These are phyloP conservation scores for Oscheius sp. DNA, from an alignment of 2,888 invertebrate genomes.

Conservation along the genomic window DNA sequence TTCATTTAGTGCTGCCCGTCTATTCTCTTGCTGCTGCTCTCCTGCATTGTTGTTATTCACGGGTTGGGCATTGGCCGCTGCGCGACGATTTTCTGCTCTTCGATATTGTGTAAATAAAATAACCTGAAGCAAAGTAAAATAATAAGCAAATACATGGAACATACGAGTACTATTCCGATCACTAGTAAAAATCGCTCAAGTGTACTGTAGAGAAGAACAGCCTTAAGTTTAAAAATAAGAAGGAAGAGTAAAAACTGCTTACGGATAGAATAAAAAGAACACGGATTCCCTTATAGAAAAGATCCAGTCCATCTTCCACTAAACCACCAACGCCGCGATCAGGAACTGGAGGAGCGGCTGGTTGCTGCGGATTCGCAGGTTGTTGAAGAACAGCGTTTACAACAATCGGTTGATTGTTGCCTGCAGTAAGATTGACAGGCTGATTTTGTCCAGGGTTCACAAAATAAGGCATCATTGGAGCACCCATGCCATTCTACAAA, in stretches of 20 bases:
- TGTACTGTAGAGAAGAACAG: conserved; percentile 50
- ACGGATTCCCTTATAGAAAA: conserved; percentile 51
- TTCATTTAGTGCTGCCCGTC: conserved; percentile 7
- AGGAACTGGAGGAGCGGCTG: conserved; percentile 7
- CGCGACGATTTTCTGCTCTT: conserved; percentile 34
- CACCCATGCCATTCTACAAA: conserved; percentile 32
- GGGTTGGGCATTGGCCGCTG: conserved; percentile 24
- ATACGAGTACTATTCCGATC: conserved; percentile 27
- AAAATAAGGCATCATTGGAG: conserved; percentile 26
- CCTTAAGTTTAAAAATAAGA: conserved; percentile 30
- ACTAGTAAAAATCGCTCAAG: conserved; percentile 52
- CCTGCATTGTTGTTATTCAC: conserved; percentile 56
- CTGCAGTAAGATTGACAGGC: conserved; percentile 32
- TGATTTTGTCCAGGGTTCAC: conserved; percentile 19
- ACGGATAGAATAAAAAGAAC: conserved; percentile 47
- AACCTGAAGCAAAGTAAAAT: conserved; percentile 6
- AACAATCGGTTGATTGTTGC: conserved; percentile 4
- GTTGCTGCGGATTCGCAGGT: conserved; percentile 6
- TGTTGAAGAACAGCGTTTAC: neutral
- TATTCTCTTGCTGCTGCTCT: conserved; percentile 35
- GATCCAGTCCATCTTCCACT: conserved; percentile 46
- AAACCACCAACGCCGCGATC: conserved; percentile 15
- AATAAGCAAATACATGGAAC: neutral
- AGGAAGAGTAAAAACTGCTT: no score
- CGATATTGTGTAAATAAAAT: conserved; percentile 33